Evolutionary conservation across 2,797 vertebrate species (phyloP).

Genomic region (Trematomus bernacchii): DNA sequence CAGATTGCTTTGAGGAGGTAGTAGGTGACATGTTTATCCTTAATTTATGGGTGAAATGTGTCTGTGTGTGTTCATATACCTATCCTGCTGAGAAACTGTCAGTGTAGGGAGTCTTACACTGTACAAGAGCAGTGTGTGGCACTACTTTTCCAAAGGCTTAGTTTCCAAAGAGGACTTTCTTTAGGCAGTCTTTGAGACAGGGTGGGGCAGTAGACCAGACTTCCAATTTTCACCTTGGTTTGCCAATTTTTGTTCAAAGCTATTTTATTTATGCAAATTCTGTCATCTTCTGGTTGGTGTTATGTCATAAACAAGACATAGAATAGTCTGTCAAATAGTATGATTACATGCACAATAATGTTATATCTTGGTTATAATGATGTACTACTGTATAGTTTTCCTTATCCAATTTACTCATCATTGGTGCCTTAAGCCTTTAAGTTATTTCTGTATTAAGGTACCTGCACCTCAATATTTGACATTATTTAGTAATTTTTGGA

Average conservation of each 20-base stretch:
- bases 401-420: not conserved
- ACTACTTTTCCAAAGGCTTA: conserved; percentile 6
- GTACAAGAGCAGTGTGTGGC: conserved; percentile 10
- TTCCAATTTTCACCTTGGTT: not conserved
- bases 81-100: conserved; percentile 18
- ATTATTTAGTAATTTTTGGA: no score
- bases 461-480: no score
- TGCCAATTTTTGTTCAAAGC: not conserved
- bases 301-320: not conserved
- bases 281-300: not conserved
- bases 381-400: no score
- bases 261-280: not conserved
- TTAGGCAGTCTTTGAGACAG: not conserved
- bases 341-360: not conserved
- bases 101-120: conserved; percentile 4
- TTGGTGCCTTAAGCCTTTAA: not conserved
- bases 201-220: not conserved
- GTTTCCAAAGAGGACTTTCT: not conserved
- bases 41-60: conserved; percentile 47
- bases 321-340: not conserved
- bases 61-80: conserved; percentile 24
- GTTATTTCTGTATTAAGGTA: no score
- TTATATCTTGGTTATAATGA: not conserved
- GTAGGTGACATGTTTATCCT: conserved; percentile 52
- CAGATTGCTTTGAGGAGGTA: conserved; percentile 44